Base-by-base conservation (phyloP, 2,113 vertebrate species). In the Pristiophorus japonicus region DNA sequence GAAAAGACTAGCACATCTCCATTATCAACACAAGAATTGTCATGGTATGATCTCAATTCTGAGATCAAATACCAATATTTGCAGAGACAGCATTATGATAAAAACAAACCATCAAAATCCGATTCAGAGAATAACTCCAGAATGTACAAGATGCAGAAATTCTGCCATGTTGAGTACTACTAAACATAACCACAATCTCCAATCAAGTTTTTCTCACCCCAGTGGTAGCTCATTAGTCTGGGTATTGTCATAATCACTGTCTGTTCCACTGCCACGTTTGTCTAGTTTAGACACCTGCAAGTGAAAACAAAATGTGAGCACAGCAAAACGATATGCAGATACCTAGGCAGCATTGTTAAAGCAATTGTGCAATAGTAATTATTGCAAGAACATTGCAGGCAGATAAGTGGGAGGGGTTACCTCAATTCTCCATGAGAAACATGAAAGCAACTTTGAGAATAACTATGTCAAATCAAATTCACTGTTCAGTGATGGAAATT, bases 171-270 rank as follows among this genome's bases (percentile, higher is more conserved):
- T 62, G 51, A 90, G 51, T 59, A 16, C 11, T 34, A 90, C 55
- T 59, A 90, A 55, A 63, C 59, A 22, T 34, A 70, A 14, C 1
- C 38, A 70, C 2, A 47, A 70, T 67, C 88, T 38, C 59, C 93
- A 70, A 45, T 94, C 91, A 67, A 51, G 11, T 27, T 70, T 27
- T 84, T 55, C 97, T 97, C 16, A 99, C 99, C 99, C 98, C 96
- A 98, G 96, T 6, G 98, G 98, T 6, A 97, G 96, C 45, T 99
- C 99, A 30, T 98, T 98, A 0, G 97, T 98, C 96, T 99, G 99
- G 0, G 99, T 99, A 97, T 99, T 99, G 97, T 99, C 99, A 0
- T 99, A 99, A 97, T 99, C 99, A 0, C 99, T 99, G 97, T 99
- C 99, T 0, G 99, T 98, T 66, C 99, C 98, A 0, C 99, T 99